These are phyloP conservation scores for Halyomorpha halys DNA, from an alignment of 1,140 invertebrate genomes.

Conservation along the genomic window DNA sequence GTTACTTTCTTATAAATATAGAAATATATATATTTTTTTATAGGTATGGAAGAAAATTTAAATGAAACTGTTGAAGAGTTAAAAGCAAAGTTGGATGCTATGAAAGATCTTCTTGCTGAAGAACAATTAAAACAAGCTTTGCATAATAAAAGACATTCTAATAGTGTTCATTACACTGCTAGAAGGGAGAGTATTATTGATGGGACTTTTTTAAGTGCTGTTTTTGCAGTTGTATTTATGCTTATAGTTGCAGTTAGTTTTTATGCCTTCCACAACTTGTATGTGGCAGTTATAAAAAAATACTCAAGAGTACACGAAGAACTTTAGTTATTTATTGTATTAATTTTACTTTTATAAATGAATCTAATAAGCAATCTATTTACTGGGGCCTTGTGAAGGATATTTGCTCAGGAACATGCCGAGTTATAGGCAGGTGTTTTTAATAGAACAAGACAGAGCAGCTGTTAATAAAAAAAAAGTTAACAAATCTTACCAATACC, in stretches of 20 bases:
- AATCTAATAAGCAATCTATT: no score
- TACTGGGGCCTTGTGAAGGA: no score
- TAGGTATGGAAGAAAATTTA: conserved; percentile 15
- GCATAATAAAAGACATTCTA: conserved; percentile 26
- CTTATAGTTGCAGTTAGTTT: conserved; percentile 68
- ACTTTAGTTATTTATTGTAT: conserved; percentile 41
- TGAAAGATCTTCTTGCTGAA: conserved; percentile 69
- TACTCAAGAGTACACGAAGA: conserved; percentile 63
- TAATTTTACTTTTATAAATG: no score
- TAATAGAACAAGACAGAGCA: no score
- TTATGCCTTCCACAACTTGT: conserved; percentile 74
- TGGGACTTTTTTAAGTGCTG: conserved; percentile 65
- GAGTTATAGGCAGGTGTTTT: no score
- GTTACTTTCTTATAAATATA: no score
- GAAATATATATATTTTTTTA: no score
- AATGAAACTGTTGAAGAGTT: conserved; percentile 58
- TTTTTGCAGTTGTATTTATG: conserved; percentile 60
- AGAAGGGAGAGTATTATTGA: conserved; percentile 55
- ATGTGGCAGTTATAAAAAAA: conserved; percentile 66
- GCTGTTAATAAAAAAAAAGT: no score
- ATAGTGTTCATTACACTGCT: conserved; percentile 39
- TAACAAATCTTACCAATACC: no score
- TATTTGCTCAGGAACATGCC: no score
- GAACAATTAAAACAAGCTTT: conserved; percentile 41
- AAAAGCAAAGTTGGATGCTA: conserved; percentile 57